Base-by-base conservation (phyloP, 2,113 vertebrate genomes). In the Camelus dromedarius region DNA sequence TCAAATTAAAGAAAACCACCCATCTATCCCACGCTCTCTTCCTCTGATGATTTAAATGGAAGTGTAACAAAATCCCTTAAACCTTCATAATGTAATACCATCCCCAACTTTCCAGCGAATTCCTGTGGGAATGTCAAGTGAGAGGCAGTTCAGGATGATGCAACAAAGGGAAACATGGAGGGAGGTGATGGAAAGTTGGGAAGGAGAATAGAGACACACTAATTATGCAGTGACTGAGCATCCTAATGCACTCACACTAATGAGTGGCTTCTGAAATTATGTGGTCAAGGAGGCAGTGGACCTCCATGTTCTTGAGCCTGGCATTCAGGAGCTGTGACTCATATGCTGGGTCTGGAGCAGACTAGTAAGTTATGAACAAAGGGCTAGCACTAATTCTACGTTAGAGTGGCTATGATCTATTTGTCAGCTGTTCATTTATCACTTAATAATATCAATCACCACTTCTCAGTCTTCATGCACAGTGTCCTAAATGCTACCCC, bases 41-140 rank as follows among this genome's bases (percentile, higher is more conserved):
- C 66, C 72, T 94, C 84, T 85, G 80, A 92, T 91, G 66, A 91
- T 35, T 96, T 94, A 95, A 88, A 73, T 42, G 79, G 66, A 96
- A 73, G 15, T 69, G 48, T 88, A 95, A 96, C 56, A 95, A 96
- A 97, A 97, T 94, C 58, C 54, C 50, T 70, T 60, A 76, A 89
- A 22, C 28, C 94, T 72, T 92, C 69, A 79, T 87, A 92, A 87
- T 52, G 89, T 75, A 95, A 76, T 96, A 56, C 50, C 56, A 96
- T 54, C 42, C 67, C 73, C 79, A 89, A 87, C 50, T 92, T 97
- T 66, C 89, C 92, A 97, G 94, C 84, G 54, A 93, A 72, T 95
- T 83, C 87, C 83, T 62, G 22, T 70, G 92, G 89, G 90, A 89
- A 79, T 52, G n/a, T 89, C 67, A 52, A 88, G 8, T n/a, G 46